A percentile compares a stretch with the other conserved stretches of the same genome.
These are phyloP conservation scores for Cacoxenus indagator DNA, from an alignment of 2,888 invertebrate genomes.

Conservation along the genomic window DNA sequence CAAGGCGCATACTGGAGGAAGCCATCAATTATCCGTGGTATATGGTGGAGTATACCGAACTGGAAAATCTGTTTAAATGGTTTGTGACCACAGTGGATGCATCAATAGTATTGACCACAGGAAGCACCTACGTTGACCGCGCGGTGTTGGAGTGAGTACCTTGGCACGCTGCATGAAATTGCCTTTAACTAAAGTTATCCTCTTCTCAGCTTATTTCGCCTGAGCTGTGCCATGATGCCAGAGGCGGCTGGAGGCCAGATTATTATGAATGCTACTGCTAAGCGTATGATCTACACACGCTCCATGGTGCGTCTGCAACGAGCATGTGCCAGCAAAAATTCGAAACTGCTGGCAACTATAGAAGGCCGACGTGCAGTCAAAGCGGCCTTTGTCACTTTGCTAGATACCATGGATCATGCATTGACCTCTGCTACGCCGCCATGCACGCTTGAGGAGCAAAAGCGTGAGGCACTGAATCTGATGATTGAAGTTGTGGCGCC, in stretches of 20 bases:
- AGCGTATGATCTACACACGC: slow-evolving; percentile 68
- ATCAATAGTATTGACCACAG: slow-evolving; percentile 73
- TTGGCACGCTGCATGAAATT: background rate
- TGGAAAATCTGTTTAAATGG: slow-evolving; percentile 81
- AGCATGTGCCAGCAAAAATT: slow-evolving; percentile 64
- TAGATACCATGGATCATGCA: slow-evolving; percentile 58
- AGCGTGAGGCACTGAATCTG: slow-evolving; percentile 65
- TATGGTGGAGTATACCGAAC: slow-evolving; percentile 74
- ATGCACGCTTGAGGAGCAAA: slow-evolving; percentile 56
- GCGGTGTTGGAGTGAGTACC: slow-evolving; percentile 74
- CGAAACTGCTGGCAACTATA: slow-evolving; percentile 62
- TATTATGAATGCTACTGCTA: slow-evolving; percentile 58
- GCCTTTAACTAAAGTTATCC: slow-evolving; percentile 24
- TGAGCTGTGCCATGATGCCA: slow-evolving; percentile 61
- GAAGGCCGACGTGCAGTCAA: slow-evolving; percentile 62
- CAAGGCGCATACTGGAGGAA: slow-evolving; percentile 73
- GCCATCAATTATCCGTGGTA: slow-evolving; percentile 78
- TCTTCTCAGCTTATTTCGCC: slow-evolving; percentile 54
- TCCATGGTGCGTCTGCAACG: slow-evolving; percentile 64
- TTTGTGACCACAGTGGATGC: slow-evolving; percentile 82
- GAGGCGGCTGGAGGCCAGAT: slow-evolving; percentile 44
- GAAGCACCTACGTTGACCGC: slow-evolving; percentile 74
- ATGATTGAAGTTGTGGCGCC: slow-evolving; percentile 67
- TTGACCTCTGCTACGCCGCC: slow-evolving; percentile 46
- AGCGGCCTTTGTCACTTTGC: slow-evolving; percentile 55